phyloP scores from a whole-genome alignment of 1,140 invertebrate species.

The Trachelipus rathkii region DNA sequence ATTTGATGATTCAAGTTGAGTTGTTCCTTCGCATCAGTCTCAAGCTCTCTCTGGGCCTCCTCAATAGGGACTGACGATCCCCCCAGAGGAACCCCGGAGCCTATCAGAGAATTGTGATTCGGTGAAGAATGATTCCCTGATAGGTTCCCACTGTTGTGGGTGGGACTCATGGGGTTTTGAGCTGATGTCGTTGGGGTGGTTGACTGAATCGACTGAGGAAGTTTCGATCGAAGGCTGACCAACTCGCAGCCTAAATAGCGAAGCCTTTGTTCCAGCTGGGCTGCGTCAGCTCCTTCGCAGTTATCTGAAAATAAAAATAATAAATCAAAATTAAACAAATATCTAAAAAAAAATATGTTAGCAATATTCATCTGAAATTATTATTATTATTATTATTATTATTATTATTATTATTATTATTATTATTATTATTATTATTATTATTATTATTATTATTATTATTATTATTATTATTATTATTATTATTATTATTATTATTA shows the following conservation, averaged over 20 bases:
- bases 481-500: too few relatives aligned
- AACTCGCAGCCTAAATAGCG: conserved; percentile 82
- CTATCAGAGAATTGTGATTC: background rate
- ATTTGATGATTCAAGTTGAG: background rate
- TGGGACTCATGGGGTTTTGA: background rate
- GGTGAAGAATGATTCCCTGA: background rate
- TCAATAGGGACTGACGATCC: background rate
- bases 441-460: too few relatives aligned
- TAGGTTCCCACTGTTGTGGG: background rate
- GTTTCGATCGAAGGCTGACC: conserved; percentile 77
- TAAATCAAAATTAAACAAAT: too few relatives aligned
- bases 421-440: too few relatives aligned
- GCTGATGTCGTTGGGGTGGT: background rate
- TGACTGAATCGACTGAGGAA: conserved; percentile 50
- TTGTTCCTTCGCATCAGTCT: background rate
- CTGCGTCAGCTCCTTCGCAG: conserved; percentile 85
- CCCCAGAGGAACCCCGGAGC: background rate
- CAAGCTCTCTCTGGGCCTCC: background rate
- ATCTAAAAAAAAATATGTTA: too few relatives aligned
- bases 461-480: too few relatives aligned
- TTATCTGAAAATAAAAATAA: conserved; percentile 76
- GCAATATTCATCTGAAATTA: too few relatives aligned
- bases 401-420: too few relatives aligned
- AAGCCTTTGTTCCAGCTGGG: conserved; percentile 80
- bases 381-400: too few relatives aligned